A percentile compares a stretch with the other conserved stretches of the same genome.
Conservation (phyloP, 2,113 vertebrate genomes). For the Leuciscus idus region DNA sequence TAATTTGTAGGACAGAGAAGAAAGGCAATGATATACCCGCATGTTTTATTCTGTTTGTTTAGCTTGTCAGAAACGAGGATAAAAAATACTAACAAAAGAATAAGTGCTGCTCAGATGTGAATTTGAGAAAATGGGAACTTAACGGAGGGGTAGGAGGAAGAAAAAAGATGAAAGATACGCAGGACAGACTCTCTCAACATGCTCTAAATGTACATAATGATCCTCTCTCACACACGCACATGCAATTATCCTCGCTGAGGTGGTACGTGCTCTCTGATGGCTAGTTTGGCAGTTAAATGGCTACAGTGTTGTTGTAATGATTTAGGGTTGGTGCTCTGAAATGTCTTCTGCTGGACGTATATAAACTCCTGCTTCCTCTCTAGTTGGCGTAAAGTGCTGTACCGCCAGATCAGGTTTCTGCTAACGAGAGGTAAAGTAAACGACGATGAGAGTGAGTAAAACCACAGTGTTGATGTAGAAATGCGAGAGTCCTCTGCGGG, state of each 20-base stretch:
- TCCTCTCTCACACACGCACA: conserved; percentile 22
- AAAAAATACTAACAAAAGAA: conserved; percentile 34
- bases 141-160: not conserved
- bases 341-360: conserved; percentile 33
- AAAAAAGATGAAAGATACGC: conserved; percentile 28
- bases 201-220: conserved; percentile 8
- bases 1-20: conserved; percentile 9
- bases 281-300: conserved; percentile 50
- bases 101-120: conserved; percentile 32
- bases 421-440: conserved; percentile 58
- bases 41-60: conserved; percentile 37
- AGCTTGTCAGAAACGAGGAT: not conserved
- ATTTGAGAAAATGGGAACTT: conserved; percentile 48
- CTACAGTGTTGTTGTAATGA: conserved; percentile 50
- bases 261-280: conserved; percentile 18
- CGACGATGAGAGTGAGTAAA: conserved; percentile 18
- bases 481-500: conserved; percentile 35
- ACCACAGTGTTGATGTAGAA: conserved; percentile 54
- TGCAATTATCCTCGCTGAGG: conserved; percentile 21
- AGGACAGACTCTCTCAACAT: conserved; percentile 8
- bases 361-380: conserved; percentile 46
- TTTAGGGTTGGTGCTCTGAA: conserved; percentile 30
- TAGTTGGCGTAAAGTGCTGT: conserved; percentile 16
- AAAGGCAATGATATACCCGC: not conserved
- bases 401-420: conserved; percentile 49